These are phyloP conservation scores for Amblyopsis rosae DNA, from an alignment of 2,113 vertebrate species.

Conservation along the genomic window DNA sequence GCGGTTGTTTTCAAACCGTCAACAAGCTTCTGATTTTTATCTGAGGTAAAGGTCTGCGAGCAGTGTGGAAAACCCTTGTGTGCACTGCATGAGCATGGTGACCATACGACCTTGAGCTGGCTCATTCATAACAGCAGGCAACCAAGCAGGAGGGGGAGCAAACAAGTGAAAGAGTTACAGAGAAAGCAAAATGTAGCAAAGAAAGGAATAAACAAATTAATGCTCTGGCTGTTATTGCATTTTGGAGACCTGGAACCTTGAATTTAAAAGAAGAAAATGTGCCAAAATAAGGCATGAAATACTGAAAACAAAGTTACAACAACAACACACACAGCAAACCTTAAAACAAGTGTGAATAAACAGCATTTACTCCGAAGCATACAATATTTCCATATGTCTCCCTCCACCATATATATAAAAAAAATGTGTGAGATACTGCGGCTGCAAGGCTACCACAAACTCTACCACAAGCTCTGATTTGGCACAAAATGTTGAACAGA, in stretches of 20 bases:
- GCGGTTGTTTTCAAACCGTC: conserved; percentile 20
- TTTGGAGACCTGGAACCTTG: conserved; percentile 45
- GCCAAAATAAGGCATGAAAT: conserved; percentile 14
- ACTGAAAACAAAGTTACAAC: conserved; percentile 16
- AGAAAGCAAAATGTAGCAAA: conserved; percentile 18
- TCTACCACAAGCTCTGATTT: too few species aligned
- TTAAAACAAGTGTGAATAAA: background rate
- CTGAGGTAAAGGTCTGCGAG: conserved; percentile 43
- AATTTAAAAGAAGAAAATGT: conserved; percentile 10
- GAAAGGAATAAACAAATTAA: conserved; percentile 62
- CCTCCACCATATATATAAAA: too few species aligned
- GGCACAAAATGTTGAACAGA: too few species aligned
- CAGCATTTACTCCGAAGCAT: background rate
- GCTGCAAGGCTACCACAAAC: too few species aligned
- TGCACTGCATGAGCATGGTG: conserved; percentile 25
- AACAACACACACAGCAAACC: background rate
- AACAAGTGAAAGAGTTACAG: conserved; percentile 44
- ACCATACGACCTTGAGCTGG: conserved; percentile 57
- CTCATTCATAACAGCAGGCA: conserved; percentile 53
- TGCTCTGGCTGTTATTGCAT: conserved; percentile 48
- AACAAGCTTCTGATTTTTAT: conserved; percentile 43
- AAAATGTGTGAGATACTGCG: too few species aligned
- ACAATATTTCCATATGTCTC: background rate
- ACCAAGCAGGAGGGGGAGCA: conserved; percentile 13
- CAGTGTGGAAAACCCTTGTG: conserved; percentile 20